Evolutionary conservation across 2,797 vertebrate genomes (phyloP).

Genomic region (Garrulus glandarius): DNA sequence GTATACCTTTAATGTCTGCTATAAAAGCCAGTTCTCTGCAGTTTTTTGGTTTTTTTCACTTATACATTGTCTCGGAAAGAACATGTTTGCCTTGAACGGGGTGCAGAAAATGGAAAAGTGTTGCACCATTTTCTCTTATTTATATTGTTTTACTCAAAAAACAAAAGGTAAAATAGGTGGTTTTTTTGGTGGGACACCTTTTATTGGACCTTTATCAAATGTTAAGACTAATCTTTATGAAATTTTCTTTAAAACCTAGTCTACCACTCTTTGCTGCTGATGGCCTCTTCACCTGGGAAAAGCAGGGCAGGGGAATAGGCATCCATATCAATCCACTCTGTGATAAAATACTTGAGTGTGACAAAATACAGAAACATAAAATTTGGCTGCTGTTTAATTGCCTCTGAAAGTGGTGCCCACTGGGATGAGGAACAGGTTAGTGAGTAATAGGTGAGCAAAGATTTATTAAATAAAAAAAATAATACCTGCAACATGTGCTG

Average conservation of each 20-base stretch:
- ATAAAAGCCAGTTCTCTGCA: background rate
- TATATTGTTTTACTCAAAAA: background rate
- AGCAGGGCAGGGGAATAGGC: background rate
- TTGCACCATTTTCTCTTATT: background rate
- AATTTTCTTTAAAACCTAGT: background rate
- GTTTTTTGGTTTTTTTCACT: background rate
- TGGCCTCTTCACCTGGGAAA: background rate
- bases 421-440: background rate
- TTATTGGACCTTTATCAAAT: background rate
- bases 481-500: background rate
- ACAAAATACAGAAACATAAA: background rate
- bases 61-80: background rate
- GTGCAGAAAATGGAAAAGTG: background rate
- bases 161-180: background rate
- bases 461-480: background rate
- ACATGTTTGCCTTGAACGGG: background rate
- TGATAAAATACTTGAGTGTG: background rate
- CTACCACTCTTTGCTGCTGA: background rate
- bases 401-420: background rate
- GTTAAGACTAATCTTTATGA: background rate
- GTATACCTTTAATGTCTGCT: background rate
- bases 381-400: background rate
- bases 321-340: background rate
- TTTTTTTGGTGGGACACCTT: background rate
- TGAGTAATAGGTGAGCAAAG: background rate